Evolutionary conservation across 2,113 vertebrate species (phyloP).

Genomic region (Scolopax mira): DNA sequence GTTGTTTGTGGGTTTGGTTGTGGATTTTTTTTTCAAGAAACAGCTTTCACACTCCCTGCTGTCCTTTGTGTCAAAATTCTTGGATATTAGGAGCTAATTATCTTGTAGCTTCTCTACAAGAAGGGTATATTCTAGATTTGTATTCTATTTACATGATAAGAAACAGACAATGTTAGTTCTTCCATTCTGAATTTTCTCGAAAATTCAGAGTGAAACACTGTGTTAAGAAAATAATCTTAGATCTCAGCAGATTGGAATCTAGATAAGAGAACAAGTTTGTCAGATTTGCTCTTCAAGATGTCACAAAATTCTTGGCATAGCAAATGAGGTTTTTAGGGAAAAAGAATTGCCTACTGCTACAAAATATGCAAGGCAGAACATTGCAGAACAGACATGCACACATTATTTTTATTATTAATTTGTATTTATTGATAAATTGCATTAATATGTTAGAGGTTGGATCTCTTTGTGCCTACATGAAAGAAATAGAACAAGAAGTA

Average conservation of each 20-base stretch:
- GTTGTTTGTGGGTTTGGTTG: neutral
- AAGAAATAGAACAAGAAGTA: neutral
- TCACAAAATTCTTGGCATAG: neutral
- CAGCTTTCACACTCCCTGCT: neutral
- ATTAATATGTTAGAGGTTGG: neutral
- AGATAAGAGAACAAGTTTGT: neutral
- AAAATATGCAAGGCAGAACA: neutral
- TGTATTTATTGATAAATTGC: neutral
- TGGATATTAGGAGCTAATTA: neutral
- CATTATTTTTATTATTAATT: neutral
- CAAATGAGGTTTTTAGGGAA: neutral
- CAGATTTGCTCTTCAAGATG: neutral
- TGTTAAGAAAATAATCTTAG: neutral
- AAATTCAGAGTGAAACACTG: neutral
- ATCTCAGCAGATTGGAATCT: neutral
- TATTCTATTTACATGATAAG: neutral
- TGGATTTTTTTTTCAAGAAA: neutral
- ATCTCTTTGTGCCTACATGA: neutral
- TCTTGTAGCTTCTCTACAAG: neutral
- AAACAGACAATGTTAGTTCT: neutral
- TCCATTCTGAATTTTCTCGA: neutral
- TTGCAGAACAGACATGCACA: neutral
- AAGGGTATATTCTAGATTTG: neutral
- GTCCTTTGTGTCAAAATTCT: neutral
- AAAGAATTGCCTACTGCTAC: neutral